These are phyloP conservation scores for Melanostoma mellinum DNA, from an alignment of 2,888 invertebrate species.

Conservation along the genomic window DNA sequence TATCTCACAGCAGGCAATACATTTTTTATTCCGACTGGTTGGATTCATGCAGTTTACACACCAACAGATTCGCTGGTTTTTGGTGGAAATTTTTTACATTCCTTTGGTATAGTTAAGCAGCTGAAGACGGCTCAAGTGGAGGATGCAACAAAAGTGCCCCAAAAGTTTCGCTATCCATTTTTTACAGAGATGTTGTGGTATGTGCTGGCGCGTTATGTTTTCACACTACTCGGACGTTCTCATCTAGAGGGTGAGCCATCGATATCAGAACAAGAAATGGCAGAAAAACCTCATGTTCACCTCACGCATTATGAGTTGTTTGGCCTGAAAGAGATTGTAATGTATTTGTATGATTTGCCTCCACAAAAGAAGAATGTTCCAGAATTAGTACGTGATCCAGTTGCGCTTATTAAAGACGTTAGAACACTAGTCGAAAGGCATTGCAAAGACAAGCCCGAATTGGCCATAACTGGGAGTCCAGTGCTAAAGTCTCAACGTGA, in stretches of 20 bases:
- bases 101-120: conserved; percentile 97
- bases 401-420: conserved; percentile 94
- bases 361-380: conserved; percentile 96
- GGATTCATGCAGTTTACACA: conserved; percentile 99
- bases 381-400: conserved; percentile 93
- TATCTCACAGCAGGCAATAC: conserved; percentile 92
- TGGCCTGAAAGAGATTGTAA: conserved; percentile 93
- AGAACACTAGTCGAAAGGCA: conserved; percentile 94
- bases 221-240: conserved; percentile 91
- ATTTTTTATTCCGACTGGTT: conserved; percentile 98
- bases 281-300: conserved; percentile 85
- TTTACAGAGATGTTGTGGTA: conserved; percentile 99
- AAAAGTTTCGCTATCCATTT: conserved; percentile 98
- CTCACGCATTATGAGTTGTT: conserved; percentile 91
- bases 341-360: conserved; percentile 94
- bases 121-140: conserved; percentile 97
- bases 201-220: conserved; percentile 95
- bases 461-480: conserved; percentile 92
- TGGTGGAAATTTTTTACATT: conserved; percentile 98
- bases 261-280: conserved; percentile 78
- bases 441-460: conserved; percentile 91
- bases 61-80: conserved; percentile 98
- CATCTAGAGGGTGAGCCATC: conserved; percentile 85
- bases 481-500: conserved; percentile 84
- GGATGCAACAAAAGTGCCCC: conserved; percentile 96